Evolutionary conservation across 2,113 vertebrate species (phyloP), one percentile per base, ranked within the genome.

Genomic region (Pionites leucogaster): DNA sequence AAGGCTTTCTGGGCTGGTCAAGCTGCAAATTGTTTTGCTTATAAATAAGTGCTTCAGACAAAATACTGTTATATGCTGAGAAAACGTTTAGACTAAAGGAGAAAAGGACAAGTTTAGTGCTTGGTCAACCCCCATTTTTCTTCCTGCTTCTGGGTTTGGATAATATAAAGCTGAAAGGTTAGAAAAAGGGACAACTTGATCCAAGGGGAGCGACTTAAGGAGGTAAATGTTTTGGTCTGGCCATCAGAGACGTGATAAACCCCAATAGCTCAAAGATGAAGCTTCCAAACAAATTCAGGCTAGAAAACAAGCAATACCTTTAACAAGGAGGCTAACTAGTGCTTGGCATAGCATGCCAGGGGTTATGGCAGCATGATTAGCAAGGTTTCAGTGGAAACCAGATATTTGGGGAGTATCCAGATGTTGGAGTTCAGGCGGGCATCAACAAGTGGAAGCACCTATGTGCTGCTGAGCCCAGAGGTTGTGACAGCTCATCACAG

Each of bases 341-440:
- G 17, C 41, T 74, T 4, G 23, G 64, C 59, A 14, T 8, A 1
- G 4, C 1, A 19, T 59, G 46, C 37, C 65, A 5, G 57, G 78
- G 85, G 67, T 76, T 33, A 1, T 8, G 9, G 12, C 5, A 19
- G 31, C 7, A 24, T 59, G 57, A 0, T 11, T 86, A 93, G 69
- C 84, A 77, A 55, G 19, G 42, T 29, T 78, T 75, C 50, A 47
- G 72, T 7, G 60, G 47, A 10, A 47, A 17, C 4, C 80, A 88
- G 95, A 13, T 81, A 72, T 68, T 88, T 18, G 52, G 35, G 47
- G 47, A 5, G 4, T 29, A 10, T 7, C 41, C 77, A 4, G 7
- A 14, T 29, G 2, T 4, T 75, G 75, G 2, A 12, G n/a, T 9
- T 65, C 57, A 59, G 63, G n/a, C 2, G 0, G 39, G 22, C 10